Percentiles rank a stretch among this genome's conserved stretches.
phyloP scores from a whole-genome alignment of 2,888 invertebrate species.

The Lasioglossum vierecki region DNA sequence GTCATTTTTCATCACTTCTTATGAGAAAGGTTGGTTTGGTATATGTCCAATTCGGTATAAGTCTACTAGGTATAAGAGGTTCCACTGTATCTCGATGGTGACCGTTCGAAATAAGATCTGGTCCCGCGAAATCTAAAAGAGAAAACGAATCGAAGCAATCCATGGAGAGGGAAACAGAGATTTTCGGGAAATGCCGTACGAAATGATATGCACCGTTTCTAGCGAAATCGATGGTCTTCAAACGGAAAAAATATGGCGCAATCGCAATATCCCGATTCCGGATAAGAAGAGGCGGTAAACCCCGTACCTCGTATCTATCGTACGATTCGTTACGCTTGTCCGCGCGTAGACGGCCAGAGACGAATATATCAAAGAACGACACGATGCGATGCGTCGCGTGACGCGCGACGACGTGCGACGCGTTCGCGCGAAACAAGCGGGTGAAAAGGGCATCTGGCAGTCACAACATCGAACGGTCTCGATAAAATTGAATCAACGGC shows the following conservation, averaged over 20 bases:
- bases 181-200: too few species aligned
- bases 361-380: background rate
- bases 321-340: background rate
- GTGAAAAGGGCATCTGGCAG: constrained; percentile 74
- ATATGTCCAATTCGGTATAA: too few species aligned
- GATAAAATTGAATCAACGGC: constrained; percentile 47
- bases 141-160: too few species aligned
- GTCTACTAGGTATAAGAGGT: too few species aligned
- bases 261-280: background rate
- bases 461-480: constrained; percentile 65
- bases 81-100: too few species aligned
- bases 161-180: too few species aligned
- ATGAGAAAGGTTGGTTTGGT: too few species aligned
- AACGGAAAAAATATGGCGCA: background rate
- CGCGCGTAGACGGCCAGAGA: background rate
- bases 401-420: background rate
- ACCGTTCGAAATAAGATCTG: too few species aligned
- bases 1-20: too few species aligned
- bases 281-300: background rate
- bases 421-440: constrained; percentile 35
- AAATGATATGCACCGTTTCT: background rate
- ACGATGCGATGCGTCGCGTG: background rate
- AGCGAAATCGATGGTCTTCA: background rate
- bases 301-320: background rate
- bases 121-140: too few species aligned